Percentiles rank a stretch among this genome's conserved stretches.
Conservation (phyloP, 2,797 vertebrate genomes). For the Artibeus jamaicensis region DNA sequence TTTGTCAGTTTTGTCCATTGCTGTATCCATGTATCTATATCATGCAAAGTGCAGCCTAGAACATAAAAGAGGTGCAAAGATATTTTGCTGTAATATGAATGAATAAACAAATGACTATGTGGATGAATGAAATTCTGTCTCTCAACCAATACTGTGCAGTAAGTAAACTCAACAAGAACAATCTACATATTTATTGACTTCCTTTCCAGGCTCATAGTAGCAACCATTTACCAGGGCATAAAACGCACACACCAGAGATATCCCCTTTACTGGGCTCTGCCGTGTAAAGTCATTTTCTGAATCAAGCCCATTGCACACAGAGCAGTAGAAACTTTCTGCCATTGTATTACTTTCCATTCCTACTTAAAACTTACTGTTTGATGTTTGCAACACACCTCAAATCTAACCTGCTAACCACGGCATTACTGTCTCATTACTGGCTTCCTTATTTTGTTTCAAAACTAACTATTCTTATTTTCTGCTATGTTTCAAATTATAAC, state of each 20-base stretch:
- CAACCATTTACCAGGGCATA: not conserved
- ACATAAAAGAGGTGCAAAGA: not conserved
- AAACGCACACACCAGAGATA: not conserved
- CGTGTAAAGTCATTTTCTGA: not conserved
- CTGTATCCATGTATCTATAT: not conserved
- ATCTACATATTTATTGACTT: not conserved
- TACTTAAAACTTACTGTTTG: not conserved
- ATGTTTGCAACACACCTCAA: not conserved
- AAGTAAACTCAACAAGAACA: not conserved
- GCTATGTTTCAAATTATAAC: slow-evolving; percentile 10
- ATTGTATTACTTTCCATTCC: not conserved
- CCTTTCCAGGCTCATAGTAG: not conserved
- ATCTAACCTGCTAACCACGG: not conserved
- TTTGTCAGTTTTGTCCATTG: not conserved
- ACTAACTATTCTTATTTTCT: slow-evolving; percentile 17
- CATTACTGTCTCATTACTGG: not conserved
- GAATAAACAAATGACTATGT: not conserved
- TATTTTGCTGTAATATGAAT: not conserved
- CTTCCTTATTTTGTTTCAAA: not conserved
- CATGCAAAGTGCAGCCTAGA: not conserved
- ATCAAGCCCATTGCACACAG: not conserved
- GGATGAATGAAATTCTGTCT: not conserved
- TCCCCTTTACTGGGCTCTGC: not conserved
- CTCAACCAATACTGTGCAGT: not conserved
- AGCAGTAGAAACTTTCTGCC: not conserved